Percentiles rank a stretch among this genome's conserved stretches.
These are phyloP conservation scores for Centropristis striata DNA, from an alignment of 2,113 vertebrate genomes.

Conservation along the genomic window DNA sequence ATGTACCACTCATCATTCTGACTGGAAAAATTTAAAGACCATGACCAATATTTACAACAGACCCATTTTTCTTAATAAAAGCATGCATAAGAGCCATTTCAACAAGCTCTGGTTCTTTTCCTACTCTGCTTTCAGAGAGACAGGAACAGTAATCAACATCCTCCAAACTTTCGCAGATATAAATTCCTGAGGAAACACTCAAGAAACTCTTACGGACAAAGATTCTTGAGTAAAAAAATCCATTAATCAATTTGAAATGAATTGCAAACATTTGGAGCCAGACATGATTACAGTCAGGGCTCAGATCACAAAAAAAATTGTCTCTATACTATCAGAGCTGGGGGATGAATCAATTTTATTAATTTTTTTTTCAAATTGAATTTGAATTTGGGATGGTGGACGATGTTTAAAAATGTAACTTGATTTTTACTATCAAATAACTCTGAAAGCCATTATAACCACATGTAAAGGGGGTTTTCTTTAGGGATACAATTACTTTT, in stretches of 20 bases:
- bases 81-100: background rate
- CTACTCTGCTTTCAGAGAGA: conserved; percentile 7
- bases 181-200: conserved; percentile 41
- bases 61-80: conserved; percentile 35
- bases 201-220: conserved; percentile 1
- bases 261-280: conserved; percentile 14
- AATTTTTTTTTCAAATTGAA: too few relatives aligned
- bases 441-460: too few relatives aligned
- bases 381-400: too few relatives aligned
- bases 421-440: too few relatives aligned
- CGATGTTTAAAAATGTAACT: too few relatives aligned
- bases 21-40: background rate
- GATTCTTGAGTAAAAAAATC: background rate
- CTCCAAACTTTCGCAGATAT: conserved; percentile 14
- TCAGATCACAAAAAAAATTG: background rate
- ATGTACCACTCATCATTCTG: background rate
- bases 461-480: too few relatives aligned
- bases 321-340: too few relatives aligned
- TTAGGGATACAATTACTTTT: too few relatives aligned
- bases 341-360: too few relatives aligned
- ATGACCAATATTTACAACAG: background rate
- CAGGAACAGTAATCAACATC: conserved; percentile 51
- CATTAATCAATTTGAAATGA: conserved; percentile 14
- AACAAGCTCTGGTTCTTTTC: conserved; percentile 15
- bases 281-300: background rate